A percentile compares a stretch with the other conserved stretches of the same genome.
These are phyloP conservation scores for Osmerus mordax DNA, from an alignment of 2,113 vertebrate species.

Conservation along the genomic window DNA sequence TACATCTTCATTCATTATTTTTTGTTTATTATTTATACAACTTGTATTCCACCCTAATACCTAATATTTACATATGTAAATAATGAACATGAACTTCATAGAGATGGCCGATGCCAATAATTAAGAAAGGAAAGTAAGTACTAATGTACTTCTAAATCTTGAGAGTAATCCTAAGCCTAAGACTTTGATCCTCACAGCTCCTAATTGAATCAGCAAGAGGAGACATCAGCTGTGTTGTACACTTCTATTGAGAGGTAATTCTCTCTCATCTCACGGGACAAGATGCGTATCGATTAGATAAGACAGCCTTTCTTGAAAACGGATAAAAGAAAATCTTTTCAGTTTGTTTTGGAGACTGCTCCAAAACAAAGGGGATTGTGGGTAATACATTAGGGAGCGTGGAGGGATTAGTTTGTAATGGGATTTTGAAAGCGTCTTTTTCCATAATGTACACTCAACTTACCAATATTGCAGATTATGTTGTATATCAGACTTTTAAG, in stretches of 20 bases:
- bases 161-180: slow-evolving; percentile 12
- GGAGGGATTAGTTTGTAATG: slow-evolving; percentile 78
- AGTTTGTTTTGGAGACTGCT: slow-evolving; percentile 72
- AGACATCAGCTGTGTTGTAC: slow-evolving; percentile 44
- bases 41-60: too few species aligned
- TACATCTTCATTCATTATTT: too few species aligned
- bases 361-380: slow-evolving; percentile 60
- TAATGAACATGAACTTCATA: background rate
- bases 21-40: too few species aligned
- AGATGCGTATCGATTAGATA: slow-evolving; percentile 68
- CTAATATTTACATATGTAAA: too few species aligned
- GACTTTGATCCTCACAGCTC: slow-evolving; percentile 46
- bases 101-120: background rate
- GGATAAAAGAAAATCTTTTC: slow-evolving; percentile 74
- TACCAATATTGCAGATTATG: slow-evolving; percentile 79
- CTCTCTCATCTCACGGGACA: slow-evolving; percentile 56
- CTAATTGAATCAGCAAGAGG: slow-evolving; percentile 60
- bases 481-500: slow-evolving; percentile 78
- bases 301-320: slow-evolving; percentile 67
- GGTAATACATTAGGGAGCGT: slow-evolving; percentile 77
- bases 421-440: slow-evolving; percentile 77
- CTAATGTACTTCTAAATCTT: slow-evolving; percentile 18
- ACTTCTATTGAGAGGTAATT: slow-evolving; percentile 44
- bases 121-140: background rate
- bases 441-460: slow-evolving; percentile 77